Evolutionary conservation across 2,113 vertebrate species (phyloP).

Genomic region (Calonectris borealis): DNA sequence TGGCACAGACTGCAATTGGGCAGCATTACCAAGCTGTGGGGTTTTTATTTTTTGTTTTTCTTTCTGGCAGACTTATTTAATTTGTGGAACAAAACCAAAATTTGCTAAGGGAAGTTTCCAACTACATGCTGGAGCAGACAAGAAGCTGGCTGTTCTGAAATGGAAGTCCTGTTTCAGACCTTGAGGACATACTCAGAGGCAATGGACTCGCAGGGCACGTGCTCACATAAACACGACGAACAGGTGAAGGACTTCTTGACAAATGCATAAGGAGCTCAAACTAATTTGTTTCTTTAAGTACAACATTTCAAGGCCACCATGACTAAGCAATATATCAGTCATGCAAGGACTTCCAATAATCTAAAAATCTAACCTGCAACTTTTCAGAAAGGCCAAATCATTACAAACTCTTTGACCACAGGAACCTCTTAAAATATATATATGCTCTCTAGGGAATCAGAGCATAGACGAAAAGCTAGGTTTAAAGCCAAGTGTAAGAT

Average conservation of each 20-base stretch:
- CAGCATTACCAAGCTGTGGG: not conserved
- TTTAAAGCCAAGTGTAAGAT: not conserved
- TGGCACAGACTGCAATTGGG: conserved; percentile 26
- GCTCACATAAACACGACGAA: not conserved
- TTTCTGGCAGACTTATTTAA: not conserved
- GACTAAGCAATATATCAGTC: not conserved
- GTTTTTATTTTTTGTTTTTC: not conserved
- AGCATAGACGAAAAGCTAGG: not conserved
- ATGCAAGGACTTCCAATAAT: not conserved
- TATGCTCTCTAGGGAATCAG: not conserved
- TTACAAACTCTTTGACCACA: not conserved
- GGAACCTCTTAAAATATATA: not conserved
- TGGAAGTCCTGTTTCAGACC: not conserved
- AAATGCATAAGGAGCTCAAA: not conserved
- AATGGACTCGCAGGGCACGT: not conserved
- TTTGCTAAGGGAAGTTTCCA: not conserved
- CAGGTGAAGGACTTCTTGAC: not conserved
- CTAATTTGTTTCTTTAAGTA: not conserved
- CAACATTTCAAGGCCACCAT: not conserved
- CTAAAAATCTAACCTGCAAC: not conserved
- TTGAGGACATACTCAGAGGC: not conserved
- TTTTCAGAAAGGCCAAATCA: not conserved
- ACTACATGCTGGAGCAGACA: not conserved
- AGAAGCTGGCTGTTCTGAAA: not conserved
- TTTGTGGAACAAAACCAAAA: not conserved